Evolutionary conservation across 35 echinoderm and acorn worm genomes (phyloP), one percentile per base, ranked within the genome.

Genomic region (Patiria miniata): DNA sequence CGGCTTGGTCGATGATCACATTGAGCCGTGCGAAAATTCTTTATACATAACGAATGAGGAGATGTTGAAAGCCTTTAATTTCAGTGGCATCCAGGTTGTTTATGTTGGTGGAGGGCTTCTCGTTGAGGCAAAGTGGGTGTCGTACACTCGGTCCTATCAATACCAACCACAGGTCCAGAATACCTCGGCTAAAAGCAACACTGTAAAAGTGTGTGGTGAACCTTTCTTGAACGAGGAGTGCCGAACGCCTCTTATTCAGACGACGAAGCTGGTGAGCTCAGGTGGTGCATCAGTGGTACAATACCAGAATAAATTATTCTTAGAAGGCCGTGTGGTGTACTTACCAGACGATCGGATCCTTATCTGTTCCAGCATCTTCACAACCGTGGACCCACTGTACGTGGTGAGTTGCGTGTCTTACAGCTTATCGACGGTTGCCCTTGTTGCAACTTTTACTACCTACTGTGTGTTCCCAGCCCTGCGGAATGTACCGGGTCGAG

Each of bases 401-500:
- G 33, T 78, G 4, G 8, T 87, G 2, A 87, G 26, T 18, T 17
- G 18, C 50, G 44, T 79, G 22, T 40, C 68, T 56, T 28, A 4
- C 26, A 51, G 39, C 34, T 14, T 90, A 21, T 90, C 88, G 0
- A 52, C 78, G 1, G 44, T 39, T 23, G 73, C 39, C 36, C 37
- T 90, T 37, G 16, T 68, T 39, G 29, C 83, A 26, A 76, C 81
- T 1, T 29, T 84, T 16, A 65, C 84, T 34, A 90, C 58, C 17
- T 90, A 83, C 39, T 38, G 60, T 47, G 73, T 38, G 15, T 90
- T 90, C 23, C 40, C 80, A 15, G 36, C 5, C 10, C 42, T 90
- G 30, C 56, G 88, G 26, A 90, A 90, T 32, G 36, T 90, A 0
- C 88, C 88, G 0, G 88, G 88, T 7, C 77, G 73, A 8, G 73